Conservation (phyloP, 1,140 invertebrate species). For the Diabrotica virgifera region DNA sequence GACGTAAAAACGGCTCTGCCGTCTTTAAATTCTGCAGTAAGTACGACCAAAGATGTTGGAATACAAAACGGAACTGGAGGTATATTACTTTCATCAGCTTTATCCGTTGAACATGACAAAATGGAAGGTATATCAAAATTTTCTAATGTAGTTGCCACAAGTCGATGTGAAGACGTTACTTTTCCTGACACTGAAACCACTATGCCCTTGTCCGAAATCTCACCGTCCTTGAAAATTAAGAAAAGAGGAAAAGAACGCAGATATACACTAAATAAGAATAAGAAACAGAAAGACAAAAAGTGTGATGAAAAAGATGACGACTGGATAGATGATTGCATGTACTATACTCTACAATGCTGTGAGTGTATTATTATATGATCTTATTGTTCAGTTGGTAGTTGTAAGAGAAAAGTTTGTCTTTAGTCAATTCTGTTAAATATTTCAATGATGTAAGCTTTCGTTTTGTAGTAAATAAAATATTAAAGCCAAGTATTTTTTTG, state of each 20-base stretch:
- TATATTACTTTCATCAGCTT: not conserved
- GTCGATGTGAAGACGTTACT: not conserved
- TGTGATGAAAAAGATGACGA: not conserved
- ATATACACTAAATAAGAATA: not conserved
- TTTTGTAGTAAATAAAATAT: too few species aligned
- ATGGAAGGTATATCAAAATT: conserved; percentile 1
- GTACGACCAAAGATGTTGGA: conserved; percentile 1
- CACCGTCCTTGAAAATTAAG: conserved; percentile 4
- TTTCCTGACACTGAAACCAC: not conserved
- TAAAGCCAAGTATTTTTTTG: too few species aligned
- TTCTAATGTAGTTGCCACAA: not conserved
- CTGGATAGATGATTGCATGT: conserved; percentile 4
- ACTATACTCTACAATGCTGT: conserved; percentile 10
- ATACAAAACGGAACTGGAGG: conserved; percentile 7
- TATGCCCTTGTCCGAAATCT: not conserved
- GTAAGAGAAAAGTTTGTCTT: not conserved
- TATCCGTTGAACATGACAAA: conserved; percentile 6
- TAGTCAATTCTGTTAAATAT: not conserved
- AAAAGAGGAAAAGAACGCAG: not conserved
- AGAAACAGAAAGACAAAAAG: conserved; percentile 3
- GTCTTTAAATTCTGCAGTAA: not conserved
- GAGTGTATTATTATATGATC: conserved; percentile 9
- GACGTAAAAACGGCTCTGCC: not conserved
- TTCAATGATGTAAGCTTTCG: not conserved
- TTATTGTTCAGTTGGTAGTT: not conserved